A percentile compares a stretch with the other conserved stretches of the same genome.
phyloP scores from a whole-genome alignment of 2,888 invertebrate species.

The Catocala nupta region DNA sequence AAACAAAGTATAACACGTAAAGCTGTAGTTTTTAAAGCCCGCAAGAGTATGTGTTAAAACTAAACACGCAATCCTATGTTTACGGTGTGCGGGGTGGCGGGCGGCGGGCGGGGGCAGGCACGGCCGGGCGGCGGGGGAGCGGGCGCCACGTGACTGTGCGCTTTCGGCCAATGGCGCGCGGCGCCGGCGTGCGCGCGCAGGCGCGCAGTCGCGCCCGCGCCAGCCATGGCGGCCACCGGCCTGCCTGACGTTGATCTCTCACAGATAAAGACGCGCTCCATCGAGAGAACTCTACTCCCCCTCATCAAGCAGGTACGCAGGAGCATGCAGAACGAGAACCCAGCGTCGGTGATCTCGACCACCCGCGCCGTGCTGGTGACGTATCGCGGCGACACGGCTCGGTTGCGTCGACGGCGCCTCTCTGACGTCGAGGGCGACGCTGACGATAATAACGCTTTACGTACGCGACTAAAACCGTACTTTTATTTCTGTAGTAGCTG shows the following conservation, averaged over 20 bases:
- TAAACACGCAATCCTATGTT: constrained; percentile 64
- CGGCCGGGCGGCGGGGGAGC: constrained; percentile 48
- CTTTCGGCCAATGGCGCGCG: constrained; percentile 66
- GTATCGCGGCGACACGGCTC: constrained; percentile 50
- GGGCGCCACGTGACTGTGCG: constrained; percentile 66
- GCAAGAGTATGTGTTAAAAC: constrained; percentile 69
- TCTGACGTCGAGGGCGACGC: constrained; percentile 73
- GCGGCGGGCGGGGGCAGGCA: constrained; percentile 48
- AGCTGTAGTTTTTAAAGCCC: constrained; percentile 74
- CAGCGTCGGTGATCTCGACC: constrained; percentile 16
- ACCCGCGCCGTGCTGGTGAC: constrained; percentile 49
- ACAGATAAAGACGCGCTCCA: constrained; percentile 97
- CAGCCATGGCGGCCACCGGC: constrained; percentile 89
- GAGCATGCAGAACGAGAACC: constrained; percentile 55
- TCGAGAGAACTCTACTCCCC: constrained; percentile 97
- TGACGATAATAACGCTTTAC: constrained; percentile 73
- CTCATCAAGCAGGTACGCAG: constrained; percentile 96
- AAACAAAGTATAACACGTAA: constrained; percentile 75
- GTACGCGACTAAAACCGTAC: constrained; percentile 72
- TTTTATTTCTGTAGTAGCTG: constrained; percentile 75
- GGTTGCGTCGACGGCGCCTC: constrained; percentile 61
- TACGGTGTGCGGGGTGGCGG: constrained; percentile 54
- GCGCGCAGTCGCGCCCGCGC: constrained; percentile 83
- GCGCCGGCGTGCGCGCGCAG: constrained; percentile 72
- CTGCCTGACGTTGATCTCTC: constrained; percentile 87